Evolutionary conservation across 2,797 vertebrate species (phyloP), one percentile per base, ranked within the genome.

Genomic region (Lophius americanus): DNA sequence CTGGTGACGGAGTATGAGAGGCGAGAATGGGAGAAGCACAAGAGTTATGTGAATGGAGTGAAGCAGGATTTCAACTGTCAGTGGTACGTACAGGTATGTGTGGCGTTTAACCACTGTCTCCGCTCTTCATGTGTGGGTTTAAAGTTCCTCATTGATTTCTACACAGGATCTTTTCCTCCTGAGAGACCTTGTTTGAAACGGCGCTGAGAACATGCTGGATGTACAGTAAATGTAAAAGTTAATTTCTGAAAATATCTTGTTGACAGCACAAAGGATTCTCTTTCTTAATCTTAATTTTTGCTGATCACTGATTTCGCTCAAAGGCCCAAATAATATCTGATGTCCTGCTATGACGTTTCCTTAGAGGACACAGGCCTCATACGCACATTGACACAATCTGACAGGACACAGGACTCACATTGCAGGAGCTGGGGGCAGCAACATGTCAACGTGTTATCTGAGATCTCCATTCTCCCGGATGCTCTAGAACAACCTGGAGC

Each of bases 1-100:
- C 75, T 95, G 61, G 92, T 95, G 81, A 89, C 91, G 7, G 86
- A 88, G 61, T 68, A 77, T 38, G 91, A 93, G 79, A 87, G 72
- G 58, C 81, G 71, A 38, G 87, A 93, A 71, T 94, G 94, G 94
- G 77, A 88, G 51, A 81, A 88, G 37, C 83, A 82, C 43, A 92
- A 93, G 64, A 86, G 70, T 23, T 94, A 93, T 72, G 6, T 32
- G 0, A 62, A 68, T 48, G 92, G 88, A 38, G 90, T 95, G 7
- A 82, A 63, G 65, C 87, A 90, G 23, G 85, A 92, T 55, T 94
- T 94, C 65, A 92, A 90, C 64, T 64, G 75, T 32, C 85, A 86
- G 37, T 86, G 83, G 93, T 94, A 68, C 73, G 88, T 60, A 46
- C 12, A 23, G 23, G 23, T 12, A 43, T 38, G 35, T 64, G 2